phyloP scores from a whole-genome alignment of 2,113 vertebrate species.

The Silurus asotus region DNA sequence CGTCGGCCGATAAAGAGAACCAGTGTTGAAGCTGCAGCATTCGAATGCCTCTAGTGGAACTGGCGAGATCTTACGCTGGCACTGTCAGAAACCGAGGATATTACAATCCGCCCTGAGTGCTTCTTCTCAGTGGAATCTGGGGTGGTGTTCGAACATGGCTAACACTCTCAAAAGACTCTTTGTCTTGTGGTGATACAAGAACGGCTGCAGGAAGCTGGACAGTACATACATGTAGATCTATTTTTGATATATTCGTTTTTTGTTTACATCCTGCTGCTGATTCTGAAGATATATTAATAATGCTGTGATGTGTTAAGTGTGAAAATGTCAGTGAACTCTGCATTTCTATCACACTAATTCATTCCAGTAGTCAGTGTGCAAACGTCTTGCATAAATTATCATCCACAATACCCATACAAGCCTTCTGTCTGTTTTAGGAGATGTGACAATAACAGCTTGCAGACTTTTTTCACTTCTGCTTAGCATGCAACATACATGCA shows the following conservation, averaged over 20 bases:
- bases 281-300: not conserved
- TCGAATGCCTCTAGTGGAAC: slow-evolving; percentile 25
- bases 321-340: not conserved
- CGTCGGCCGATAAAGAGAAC: slow-evolving; percentile 33
- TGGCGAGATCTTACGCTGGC: slow-evolving; percentile 33
- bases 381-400: slow-evolving; percentile 32
- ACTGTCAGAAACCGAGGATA: not conserved
- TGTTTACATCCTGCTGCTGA: not conserved
- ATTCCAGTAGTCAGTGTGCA: slow-evolving; percentile 3
- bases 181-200: not conserved
- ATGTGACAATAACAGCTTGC: not conserved
- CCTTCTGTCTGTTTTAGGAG: not conserved
- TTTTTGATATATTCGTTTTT: not conserved
- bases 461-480: not conserved
- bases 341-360: not conserved
- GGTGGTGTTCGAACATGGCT: not conserved
- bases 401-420: not conserved
- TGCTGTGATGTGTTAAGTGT: not conserved
- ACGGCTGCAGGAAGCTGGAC: not conserved
- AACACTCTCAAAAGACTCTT: not conserved
- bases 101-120: not conserved
- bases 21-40: slow-evolving; percentile 40
- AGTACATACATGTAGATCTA: not conserved
- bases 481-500: not conserved
- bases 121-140: not conserved